Evolutionary conservation across 2,888 invertebrate species (phyloP).

Genomic region (Ectobius pallidus): DNA sequence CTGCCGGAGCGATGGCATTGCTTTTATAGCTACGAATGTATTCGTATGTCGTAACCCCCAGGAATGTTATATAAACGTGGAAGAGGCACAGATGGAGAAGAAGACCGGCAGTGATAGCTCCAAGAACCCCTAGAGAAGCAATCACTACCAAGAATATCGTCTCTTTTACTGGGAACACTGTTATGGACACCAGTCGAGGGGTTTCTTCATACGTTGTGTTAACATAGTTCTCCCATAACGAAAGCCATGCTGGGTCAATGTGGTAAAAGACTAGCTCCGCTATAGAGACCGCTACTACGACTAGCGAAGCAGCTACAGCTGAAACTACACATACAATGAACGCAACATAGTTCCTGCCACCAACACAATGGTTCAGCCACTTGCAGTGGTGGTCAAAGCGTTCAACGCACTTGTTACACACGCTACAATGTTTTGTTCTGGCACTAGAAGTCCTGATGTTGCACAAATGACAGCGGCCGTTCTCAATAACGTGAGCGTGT

Average conservation of each 20-base stretch:
- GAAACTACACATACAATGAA: conserved; percentile 82
- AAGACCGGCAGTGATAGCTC: conserved; percentile 77
- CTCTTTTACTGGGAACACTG: conserved; percentile 56
- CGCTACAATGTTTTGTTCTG: conserved; percentile 92
- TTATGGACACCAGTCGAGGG: conserved; percentile 40
- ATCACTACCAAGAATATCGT: conserved; percentile 66
- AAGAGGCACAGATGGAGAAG: conserved; percentile 86
- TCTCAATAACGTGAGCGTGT: conserved; percentile 94
- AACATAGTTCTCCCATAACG: conserved; percentile 32
- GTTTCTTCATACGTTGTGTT: conserved; percentile 43
- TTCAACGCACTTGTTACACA: conserved; percentile 96
- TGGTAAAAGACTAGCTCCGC: conserved; percentile 72
- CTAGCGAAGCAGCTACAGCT: conserved; percentile 73
- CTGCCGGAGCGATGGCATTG: neutral
- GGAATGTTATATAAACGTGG: conserved; percentile 82
- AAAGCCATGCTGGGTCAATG: conserved; percentile 55
- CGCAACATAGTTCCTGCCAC: conserved; percentile 84
- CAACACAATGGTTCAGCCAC: conserved; percentile 98
- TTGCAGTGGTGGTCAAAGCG: conserved; percentile 98
- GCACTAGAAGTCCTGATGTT: conserved; percentile 76
- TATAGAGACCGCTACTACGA: conserved; percentile 72
- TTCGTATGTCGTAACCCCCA: conserved; percentile 89
- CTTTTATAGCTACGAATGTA: conserved; percentile 65
- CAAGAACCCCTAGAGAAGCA: conserved; percentile 68
- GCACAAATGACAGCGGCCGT: conserved; percentile 92